A percentile compares a stretch with the other conserved stretches of the same genome.
These are phyloP conservation scores for Phoebastria nigripes DNA, from an alignment of 2,797 vertebrate species.

Conservation along the genomic window DNA sequence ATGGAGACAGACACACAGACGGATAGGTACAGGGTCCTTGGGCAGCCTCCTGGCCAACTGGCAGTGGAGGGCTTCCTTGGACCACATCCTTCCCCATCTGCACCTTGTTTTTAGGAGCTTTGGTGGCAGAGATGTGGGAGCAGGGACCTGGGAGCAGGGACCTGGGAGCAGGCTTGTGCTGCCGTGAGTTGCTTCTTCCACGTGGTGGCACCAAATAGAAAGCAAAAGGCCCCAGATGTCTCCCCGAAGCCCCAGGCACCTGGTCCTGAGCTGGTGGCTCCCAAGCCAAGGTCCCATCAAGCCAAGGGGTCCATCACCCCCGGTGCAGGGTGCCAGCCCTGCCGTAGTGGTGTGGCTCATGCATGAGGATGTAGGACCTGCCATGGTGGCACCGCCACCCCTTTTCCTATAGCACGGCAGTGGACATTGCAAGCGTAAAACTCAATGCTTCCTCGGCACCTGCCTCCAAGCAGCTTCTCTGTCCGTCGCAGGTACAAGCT, in stretches of 20 bases:
- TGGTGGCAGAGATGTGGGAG: not conserved
- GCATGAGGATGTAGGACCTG: accelerated
- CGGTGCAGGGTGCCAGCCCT: not conserved
- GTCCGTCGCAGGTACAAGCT: conserved; percentile 85
- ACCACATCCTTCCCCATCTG: not conserved
- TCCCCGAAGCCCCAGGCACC: accelerated
- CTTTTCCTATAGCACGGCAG: accelerated
- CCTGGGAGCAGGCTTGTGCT: not conserved
- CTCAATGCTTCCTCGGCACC: accelerated
- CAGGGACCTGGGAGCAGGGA: not conserved
- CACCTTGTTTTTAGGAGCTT: not conserved
- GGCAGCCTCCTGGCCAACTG: not conserved
- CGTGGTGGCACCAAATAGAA: conserved; percentile 53
- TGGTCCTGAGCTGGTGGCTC: not conserved
- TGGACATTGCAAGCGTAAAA: accelerated
- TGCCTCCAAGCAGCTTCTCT: not conserved
- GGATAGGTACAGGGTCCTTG: not conserved
- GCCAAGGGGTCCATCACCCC: not conserved
- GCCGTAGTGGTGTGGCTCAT: not conserved
- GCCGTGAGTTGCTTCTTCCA: conserved; percentile 23
- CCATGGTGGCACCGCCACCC: not conserved
- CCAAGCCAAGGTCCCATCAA: not conserved
- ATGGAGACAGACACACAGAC: not conserved
- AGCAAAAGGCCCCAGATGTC: not conserved
- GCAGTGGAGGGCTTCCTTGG: not conserved